phyloP scores from a whole-genome alignment of 2,888 invertebrate genomes.

The Andrena fulva region DNA sequence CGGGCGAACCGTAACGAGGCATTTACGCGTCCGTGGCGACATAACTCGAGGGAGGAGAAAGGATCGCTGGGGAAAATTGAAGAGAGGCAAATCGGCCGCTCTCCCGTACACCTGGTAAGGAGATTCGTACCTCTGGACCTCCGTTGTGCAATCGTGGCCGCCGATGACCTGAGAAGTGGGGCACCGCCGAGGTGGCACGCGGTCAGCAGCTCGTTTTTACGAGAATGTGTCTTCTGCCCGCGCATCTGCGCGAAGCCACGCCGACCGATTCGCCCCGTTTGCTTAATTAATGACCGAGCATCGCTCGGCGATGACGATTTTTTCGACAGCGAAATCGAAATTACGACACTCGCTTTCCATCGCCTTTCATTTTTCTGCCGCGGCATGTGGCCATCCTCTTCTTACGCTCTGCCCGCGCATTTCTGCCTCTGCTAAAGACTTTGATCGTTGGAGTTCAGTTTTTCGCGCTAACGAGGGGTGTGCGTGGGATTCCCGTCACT shows the following conservation, averaged over 20 bases:
- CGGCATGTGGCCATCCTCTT: neutral
- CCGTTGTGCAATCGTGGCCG: conserved; percentile 57
- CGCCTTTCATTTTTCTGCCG: conserved; percentile 31
- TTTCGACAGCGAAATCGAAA: conserved; percentile 69
- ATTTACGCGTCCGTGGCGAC: conserved; percentile 32
- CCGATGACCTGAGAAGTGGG: conserved; percentile 67
- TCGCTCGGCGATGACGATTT: conserved; percentile 61
- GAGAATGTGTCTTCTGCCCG: conserved; percentile 64
- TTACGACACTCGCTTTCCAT: conserved; percentile 55
- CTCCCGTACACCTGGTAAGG: conserved; percentile 28
- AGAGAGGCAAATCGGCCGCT: neutral
- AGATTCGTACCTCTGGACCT: conserved; percentile 41
- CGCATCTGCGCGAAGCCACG: conserved; percentile 44
- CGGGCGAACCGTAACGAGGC: conserved; percentile 47
- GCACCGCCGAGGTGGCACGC: conserved; percentile 58
- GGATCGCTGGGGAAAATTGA: conserved; percentile 20
- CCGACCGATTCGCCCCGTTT: conserved; percentile 66
- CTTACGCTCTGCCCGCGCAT: conserved; percentile 21
- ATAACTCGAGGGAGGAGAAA: neutral
- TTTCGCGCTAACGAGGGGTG: neutral
- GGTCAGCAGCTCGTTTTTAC: conserved; percentile 67
- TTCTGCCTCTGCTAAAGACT: neutral
- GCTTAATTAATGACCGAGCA: conserved; percentile 65
- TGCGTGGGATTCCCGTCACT: no score
- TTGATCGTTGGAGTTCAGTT: neutral